Base-by-base conservation (phyloP, 2,797 vertebrate species). In the Ispidina picta region DNA sequence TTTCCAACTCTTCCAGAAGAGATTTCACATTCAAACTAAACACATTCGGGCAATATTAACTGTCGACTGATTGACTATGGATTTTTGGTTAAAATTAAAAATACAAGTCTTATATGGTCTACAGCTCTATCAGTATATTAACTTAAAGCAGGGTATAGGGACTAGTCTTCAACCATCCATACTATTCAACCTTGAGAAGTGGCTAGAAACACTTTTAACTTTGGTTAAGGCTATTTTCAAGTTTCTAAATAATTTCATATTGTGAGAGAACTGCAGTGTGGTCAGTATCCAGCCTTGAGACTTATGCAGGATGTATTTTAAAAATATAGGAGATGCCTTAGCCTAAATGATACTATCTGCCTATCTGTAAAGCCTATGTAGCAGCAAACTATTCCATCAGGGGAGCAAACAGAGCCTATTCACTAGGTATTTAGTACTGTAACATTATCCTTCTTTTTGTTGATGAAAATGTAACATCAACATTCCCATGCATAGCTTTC, bases 61-160 rank as follows among this genome's bases (percentile, higher is more conserved):
- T 5, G 1, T 63, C 44, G 6, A 39, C 37, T 70, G 39, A 41
- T 65, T 18, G 46, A 56, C 28, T 65, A 28, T 12, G 8, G 10
- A 68, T 49, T 94, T 81, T 55, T 90, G 5, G 85, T n/a, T 33
- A 58, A 89, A 92, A 90, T 71, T 77, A 60, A 74, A 92, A 33
- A 79, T 29, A 18, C 17, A 82, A 46, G 14, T 74, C 39, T 51
- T 60, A 21, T 28, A 29, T 35, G 13, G 12, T 56, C 39, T 75
- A 28, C 31, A 75, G 19, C 10, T 91, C 23, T 62, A 44, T 58
- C 20, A 78, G 25, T 33, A 14, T 29, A 69, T 33, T 58, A 54
- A 81, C 19, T 7, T 81, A 10, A 15, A 71, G 12, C 7, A 54
- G 11, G 23, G 19, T 59, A 65, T 13, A 48, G 46, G 43, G 15